Conservation (phyloP, 1,140 invertebrate species). For the Macrobrachium nipponense region DNA sequence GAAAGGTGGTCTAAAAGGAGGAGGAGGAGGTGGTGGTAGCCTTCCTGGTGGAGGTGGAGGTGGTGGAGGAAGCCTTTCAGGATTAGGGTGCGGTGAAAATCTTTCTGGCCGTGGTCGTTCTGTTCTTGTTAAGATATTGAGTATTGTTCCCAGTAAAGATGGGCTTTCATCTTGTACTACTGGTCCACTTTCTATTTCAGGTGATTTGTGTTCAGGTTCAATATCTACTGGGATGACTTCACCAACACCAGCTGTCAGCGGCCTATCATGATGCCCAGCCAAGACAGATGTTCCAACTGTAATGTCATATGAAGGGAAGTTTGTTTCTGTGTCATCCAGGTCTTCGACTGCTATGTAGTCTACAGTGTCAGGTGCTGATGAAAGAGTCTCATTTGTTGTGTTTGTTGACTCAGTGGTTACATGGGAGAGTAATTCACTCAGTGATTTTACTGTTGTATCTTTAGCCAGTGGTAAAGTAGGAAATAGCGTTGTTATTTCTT, state of each 20-base stretch:
- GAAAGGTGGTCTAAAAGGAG: background rate
- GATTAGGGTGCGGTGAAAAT: background rate
- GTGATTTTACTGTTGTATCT: slow-evolving; percentile 15
- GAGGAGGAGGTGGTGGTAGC: background rate
- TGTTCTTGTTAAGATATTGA: slow-evolving; percentile 45
- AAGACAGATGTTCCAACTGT: slow-evolving; percentile 49
- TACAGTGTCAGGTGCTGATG: background rate
- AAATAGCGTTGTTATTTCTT: slow-evolving; percentile 6
- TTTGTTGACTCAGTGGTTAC: background rate
- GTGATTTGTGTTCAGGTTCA: slow-evolving; percentile 17
- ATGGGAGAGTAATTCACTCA: background rate
- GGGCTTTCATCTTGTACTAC: slow-evolving; percentile 4
- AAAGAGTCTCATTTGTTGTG: background rate
- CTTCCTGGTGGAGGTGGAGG: too few species aligned
- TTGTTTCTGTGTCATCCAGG: slow-evolving; percentile 25
- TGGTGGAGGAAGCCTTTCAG: background rate
- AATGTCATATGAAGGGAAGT: slow-evolving; percentile 42
- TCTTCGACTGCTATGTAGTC: slow-evolving; percentile 16
- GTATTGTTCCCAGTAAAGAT: slow-evolving; percentile 48
- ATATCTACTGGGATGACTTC: slow-evolving; percentile 54
- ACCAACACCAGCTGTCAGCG: slow-evolving; percentile 40
- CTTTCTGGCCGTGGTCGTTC: slow-evolving; percentile 26
- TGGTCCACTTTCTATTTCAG: slow-evolving; percentile 9
- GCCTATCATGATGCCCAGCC: background rate
- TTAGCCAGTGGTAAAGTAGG: background rate